phyloP scores from a whole-genome alignment of 2,797 vertebrate genomes.

The Pseudochaenichthys georgianus region DNA sequence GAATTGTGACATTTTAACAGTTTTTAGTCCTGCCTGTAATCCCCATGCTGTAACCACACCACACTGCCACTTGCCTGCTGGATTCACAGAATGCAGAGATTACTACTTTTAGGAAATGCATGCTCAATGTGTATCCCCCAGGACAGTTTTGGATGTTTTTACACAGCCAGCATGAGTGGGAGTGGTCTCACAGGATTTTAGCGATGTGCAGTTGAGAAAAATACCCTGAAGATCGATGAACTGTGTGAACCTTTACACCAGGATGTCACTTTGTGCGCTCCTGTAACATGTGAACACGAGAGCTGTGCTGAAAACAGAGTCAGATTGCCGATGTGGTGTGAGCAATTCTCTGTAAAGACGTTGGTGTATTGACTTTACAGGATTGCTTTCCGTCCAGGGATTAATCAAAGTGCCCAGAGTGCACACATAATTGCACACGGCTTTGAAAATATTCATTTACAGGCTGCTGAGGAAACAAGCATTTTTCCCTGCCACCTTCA shows the following conservation, averaged over 20 bases:
- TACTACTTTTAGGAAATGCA: constrained; percentile 24
- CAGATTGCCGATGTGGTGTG: constrained; percentile 6
- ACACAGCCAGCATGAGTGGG: constrained; percentile 24
- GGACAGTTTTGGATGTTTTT: constrained; percentile 35
- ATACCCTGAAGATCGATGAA: constrained; percentile 36
- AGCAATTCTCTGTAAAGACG: constrained; percentile 1
- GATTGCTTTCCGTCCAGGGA: constrained; percentile 4
- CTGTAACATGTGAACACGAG: constrained; percentile 31
- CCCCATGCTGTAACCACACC: constrained; percentile 4
- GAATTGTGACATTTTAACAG: constrained; percentile 14
- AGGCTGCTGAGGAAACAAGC: not conserved
- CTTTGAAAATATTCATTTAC: constrained; percentile 6
- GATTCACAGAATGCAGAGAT: constrained; percentile 21
- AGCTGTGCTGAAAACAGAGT: constrained; percentile 7
- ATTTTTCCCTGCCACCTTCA: constrained; percentile 8
- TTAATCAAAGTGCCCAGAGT: constrained; percentile 16
- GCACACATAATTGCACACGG: not conserved
- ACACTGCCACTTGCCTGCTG: constrained; percentile 16
- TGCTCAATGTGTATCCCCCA: constrained; percentile 23
- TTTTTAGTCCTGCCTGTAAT: constrained; percentile 25
- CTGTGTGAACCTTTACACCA: constrained; percentile 43
- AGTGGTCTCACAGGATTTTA: constrained; percentile 30
- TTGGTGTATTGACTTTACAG: constrained; percentile 11
- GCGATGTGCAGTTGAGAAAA: constrained; percentile 25
- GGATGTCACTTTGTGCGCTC: constrained; percentile 18